Evolutionary conservation across 1,140 invertebrate genomes (phyloP), one percentile per base, ranked within the genome.

Genomic region (Leptinotarsa texana): DNA sequence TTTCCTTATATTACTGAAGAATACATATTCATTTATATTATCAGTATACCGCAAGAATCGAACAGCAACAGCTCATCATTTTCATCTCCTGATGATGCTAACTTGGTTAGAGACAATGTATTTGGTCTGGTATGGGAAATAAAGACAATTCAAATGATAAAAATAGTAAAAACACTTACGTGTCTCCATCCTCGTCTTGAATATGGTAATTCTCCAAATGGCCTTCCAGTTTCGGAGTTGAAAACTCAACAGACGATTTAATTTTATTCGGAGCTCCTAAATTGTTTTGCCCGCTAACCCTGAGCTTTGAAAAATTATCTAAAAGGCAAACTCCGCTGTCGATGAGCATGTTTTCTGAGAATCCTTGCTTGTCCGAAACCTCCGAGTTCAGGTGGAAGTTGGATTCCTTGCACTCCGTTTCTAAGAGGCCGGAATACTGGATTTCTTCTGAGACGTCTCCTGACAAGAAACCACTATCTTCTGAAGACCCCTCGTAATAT

Each of bases 111-210:
- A 18, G 63, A 4, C 27, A 63, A 1, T 15, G 17, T 18, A 6
- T 15, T n/a, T 21, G 48, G 17, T 17, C 61, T 42, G 33, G 33
- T 11, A 8, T 42, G 33, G 33, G 33, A 42, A 42, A 69, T 69
- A 71, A 73, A 63, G 62, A 61, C 18, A 18, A 27, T 73, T 48
- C 48, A 15, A 73, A 73, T 65, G 67, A 77, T 62, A 61, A 71
- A 72, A 75, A 73, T 75, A 67, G 66, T 62, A 73, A 75, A 75
- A 63, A 49, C 68, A 91, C 91, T 91, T 87, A 92, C 91, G 92
- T 93, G 82, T 93, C 91, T 63, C 92, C 92, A 77, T 92, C 91
- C 73, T 91, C 89, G 80, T 92, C 90, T 78, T 90, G 90, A 74
- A 87, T 83, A 80, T 89, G 92, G 74, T 89, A 90, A 88, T 82